Conservation (phyloP, 2,797 vertebrate species). For the Spheniscus humboldti region DNA sequence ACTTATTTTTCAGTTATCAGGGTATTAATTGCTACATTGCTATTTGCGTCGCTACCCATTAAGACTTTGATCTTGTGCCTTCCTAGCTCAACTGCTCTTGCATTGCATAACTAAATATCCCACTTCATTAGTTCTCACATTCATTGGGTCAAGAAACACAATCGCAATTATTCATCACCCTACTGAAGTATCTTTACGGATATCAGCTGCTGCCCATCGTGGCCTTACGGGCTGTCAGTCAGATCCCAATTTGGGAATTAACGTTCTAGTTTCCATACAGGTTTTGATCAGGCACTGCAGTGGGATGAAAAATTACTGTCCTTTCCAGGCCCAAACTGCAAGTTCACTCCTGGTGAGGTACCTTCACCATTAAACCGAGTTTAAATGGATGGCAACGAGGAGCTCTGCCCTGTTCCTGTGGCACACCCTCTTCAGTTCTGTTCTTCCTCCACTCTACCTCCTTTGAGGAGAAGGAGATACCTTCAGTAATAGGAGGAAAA, state of each 20-base stretch:
- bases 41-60: neutral
- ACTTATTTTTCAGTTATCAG: neutral
- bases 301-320: neutral
- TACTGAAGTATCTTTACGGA: neutral
- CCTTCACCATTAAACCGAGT: neutral
- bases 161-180: neutral
- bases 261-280: rapidly evolving
- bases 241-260: neutral
- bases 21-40: rapidly evolving
- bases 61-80: neutral
- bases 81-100: neutral
- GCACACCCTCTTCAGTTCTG: neutral
- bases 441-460: neutral
- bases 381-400: neutral
- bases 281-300: neutral
- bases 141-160: neutral
- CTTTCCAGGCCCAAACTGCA: neutral
- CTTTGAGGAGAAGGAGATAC: neutral
- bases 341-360: neutral
- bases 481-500: neutral
- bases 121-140: neutral
- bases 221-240: neutral
- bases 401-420: rapidly evolving
- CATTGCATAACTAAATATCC: rapidly evolving
- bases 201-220: neutral